Evolutionary conservation across 2,797 vertebrate genomes (phyloP).

Genomic region (Leptatherina wallacei): DNA sequence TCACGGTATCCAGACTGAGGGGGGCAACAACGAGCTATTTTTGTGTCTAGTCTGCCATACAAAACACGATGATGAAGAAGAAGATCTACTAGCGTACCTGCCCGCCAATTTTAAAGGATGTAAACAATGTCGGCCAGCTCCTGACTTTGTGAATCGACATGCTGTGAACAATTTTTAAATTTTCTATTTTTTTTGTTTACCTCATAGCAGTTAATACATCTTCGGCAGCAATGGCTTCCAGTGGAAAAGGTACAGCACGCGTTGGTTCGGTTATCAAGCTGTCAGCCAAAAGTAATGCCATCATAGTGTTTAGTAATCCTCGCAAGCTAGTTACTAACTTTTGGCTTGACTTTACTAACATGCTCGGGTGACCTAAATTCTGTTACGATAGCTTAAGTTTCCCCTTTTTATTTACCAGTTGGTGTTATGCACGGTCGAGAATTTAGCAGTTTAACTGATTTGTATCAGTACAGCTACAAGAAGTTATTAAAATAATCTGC

Average conservation of each 20-base stretch:
- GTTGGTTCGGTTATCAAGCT: not conserved
- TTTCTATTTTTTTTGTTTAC: slow-evolving; percentile 7
- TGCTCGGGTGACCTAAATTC: not conserved
- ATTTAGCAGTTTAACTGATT: not conserved
- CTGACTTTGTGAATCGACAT: not conserved
- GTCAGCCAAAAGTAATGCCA: not conserved
- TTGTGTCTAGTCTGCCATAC: not conserved
- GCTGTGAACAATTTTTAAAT: slow-evolving; percentile 9
- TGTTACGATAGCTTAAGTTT: not conserved
- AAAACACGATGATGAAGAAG: slow-evolving; percentile 3
- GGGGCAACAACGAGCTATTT: not conserved
- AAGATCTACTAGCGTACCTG: not conserved
- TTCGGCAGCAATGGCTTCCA: slow-evolving; percentile 51
- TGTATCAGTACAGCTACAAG: not conserved
- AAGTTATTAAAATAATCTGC: not conserved
- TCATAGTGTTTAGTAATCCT: not conserved
- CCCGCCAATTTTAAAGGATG: slow-evolving; percentile 75
- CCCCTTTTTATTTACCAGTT: not conserved
- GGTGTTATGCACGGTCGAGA: not conserved
- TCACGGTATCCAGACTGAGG: not conserved
- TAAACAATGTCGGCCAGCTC: slow-evolving; percentile 42
- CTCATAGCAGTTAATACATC: not conserved
- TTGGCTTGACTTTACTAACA: not conserved
- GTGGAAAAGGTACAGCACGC: slow-evolving; percentile 62
- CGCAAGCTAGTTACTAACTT: not conserved